Evolutionary conservation across 1,140 invertebrate genomes (phyloP), one percentile per base, ranked within the genome.

Genomic region (Hylaeus anthracinus): DNA sequence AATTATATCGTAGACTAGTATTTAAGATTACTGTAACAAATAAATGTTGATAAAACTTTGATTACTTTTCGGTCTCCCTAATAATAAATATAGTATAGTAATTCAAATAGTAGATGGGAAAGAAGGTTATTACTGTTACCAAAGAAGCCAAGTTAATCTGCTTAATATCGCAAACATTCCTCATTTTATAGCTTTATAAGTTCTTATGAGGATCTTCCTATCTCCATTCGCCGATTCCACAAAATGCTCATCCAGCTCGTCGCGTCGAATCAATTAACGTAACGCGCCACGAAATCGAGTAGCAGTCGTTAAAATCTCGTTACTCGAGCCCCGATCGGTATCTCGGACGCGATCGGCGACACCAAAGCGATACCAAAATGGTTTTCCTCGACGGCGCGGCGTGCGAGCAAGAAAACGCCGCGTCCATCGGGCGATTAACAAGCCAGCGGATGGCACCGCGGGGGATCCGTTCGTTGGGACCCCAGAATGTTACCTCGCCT

Each of bases 361-460:
- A 67, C 45, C 26, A 51, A 15, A 41, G 39, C 72, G 72, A 66
- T 65, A 15, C 43, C 43, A 9, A 15, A 26, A 4, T 51, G 51
- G 55, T 58, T 45, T 45, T 15, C 58, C 61, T 39, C 39, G 6
- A 5, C 48, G 26, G 6, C 26, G n/a, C 14, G 10, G 9, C 3
- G 64, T 53, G 37, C 15, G 15, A 14, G 5, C 5, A 12, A 3
- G 55, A 45, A 75, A 77, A 77, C 74, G 56, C 45, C 72, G 63
- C 84, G 85, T 86, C 79, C 69, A 84, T 79, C 76, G 71, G 60
- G 85, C 89, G 89, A 91, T 90, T 90, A 91, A 87, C 89, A 88
- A 84, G 81, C 83, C 81, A 71, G 72, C 75, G 83, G 82, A 88
- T 81, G 81, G 83, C 90, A 88, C 86, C 83, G 81, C 89, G 61